Percentiles rank a stretch among this genome's conserved stretches.
These are phyloP conservation scores for Ciona savignyi DNA, from an alignment of 23 tunicate species.

Conservation along the genomic window DNA sequence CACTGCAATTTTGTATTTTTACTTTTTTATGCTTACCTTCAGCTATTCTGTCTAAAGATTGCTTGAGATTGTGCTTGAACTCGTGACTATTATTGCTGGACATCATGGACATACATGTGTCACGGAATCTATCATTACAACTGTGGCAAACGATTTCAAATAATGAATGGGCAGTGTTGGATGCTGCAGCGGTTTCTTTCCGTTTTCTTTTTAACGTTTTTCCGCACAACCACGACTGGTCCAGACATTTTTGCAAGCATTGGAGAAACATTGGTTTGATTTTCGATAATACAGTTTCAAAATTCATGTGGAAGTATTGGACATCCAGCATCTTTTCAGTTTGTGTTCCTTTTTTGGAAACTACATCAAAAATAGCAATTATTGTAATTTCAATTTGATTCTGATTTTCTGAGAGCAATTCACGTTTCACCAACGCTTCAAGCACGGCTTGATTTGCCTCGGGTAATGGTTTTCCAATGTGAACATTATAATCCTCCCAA, in stretches of 20 bases:
- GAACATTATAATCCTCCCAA: not conserved
- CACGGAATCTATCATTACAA: conserved; percentile 11
- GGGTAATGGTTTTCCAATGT: not conserved
- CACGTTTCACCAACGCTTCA: not conserved
- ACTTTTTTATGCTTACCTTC: not conserved
- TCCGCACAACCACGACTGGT: not conserved
- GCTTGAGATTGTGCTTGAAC: conserved; percentile 5
- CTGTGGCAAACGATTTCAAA: conserved; percentile 17
- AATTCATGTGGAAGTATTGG: not conserved
- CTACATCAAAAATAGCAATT: not conserved
- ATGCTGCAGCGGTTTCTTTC: not conserved
- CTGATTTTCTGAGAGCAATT: not conserved
- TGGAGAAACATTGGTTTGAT: not conserved
- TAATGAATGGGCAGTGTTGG: conserved; percentile 7
- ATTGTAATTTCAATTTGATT: not conserved
- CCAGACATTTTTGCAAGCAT: not conserved
- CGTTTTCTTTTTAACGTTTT: not conserved
- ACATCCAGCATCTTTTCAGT: not conserved
- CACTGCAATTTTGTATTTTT: not conserved
- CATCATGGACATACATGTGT: conserved; percentile 21
- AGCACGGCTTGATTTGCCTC: not conserved
- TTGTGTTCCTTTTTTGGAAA: not conserved
- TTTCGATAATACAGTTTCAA: not conserved
- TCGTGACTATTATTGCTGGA: conserved; percentile 16
- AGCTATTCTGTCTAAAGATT: not conserved